A percentile compares a stretch with the other conserved stretches of the same genome.
Evolutionary conservation across 2,797 vertebrate genomes (phyloP).

Genomic region (Cichlasoma orientale): DNA sequence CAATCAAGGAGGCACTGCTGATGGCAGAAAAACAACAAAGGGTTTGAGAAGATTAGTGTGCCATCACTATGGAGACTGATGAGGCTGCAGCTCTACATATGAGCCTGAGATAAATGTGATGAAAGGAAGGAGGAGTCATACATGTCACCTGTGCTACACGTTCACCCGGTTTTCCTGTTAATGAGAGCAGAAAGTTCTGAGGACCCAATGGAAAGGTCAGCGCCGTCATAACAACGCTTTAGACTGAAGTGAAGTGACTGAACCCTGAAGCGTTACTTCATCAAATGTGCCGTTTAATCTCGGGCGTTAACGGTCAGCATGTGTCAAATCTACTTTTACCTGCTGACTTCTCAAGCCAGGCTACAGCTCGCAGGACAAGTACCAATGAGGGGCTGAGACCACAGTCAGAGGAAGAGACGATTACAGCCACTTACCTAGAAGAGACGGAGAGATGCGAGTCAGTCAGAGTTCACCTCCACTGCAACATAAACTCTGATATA

Average conservation of each 20-base stretch:
- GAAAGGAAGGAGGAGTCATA: not conserved
- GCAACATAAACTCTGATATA: not conserved
- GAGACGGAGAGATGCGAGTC: not conserved
- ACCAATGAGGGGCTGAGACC: not conserved
- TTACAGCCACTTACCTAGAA: constrained; percentile 16
- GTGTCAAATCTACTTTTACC: constrained; percentile 10
- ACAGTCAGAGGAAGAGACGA: not conserved
- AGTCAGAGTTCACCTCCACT: not conserved
- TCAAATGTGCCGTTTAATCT: not conserved
- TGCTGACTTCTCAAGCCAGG: not conserved
- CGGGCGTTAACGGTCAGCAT: not conserved
- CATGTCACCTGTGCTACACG: not conserved
- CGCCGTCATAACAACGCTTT: not conserved
- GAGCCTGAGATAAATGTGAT: not conserved
- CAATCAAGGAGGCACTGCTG: not conserved
- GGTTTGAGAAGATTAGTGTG: constrained; percentile 2
- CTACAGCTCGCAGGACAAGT: not conserved
- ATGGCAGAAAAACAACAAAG: not conserved
- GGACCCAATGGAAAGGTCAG: constrained; percentile 16
- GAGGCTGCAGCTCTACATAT: not conserved
- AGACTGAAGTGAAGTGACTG: not conserved
- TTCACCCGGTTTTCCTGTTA: not conserved
- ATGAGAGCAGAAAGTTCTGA: not conserved
- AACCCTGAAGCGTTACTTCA: not conserved
- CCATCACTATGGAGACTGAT: constrained; percentile 32